Evolutionary conservation across 53 echinoderm and acorn worm species (phyloP), one percentile per base, ranked within the genome.

Genomic region (Zoroaster sp.): DNA sequence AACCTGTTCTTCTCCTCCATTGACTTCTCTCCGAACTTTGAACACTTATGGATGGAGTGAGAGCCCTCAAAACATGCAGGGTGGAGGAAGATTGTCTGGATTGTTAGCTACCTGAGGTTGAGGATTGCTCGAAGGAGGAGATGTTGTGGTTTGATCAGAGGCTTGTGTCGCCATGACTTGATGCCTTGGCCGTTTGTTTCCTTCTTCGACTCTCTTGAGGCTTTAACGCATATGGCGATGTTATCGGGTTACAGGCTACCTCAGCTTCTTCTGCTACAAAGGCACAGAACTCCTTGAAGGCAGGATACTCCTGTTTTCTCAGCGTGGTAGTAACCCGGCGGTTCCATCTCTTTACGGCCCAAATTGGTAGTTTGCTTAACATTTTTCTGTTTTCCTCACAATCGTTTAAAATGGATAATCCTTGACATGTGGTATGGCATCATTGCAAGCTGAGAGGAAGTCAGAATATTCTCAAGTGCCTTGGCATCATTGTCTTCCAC

Each of bases 311-410:
- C 2, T 66, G 70, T 1, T 53, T 74, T 38, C 91, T 88, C 32
- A 91, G 44, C 0, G 66, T 53, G 23, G 71, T 80, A 4, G 94
- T 71, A 33, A 92, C 94, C 0, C 78, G n/a, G 18, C 91, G 66
- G 70, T 91, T 92, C 89, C 91, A 91, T n/a, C 94, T 77, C 30
- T 40, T 55, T 13, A 49, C 59, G 0, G 42, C 72, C 94, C 91
- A 91, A 15, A 85, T 91, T 23, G 91, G 89, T 14, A 91, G 87
- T 49, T 94, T 94, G 4, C 1, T 69, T 0, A 72, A 38, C 15
- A 94, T 76, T 35, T 74, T 88, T 55, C 86, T 73, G 66, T 94
- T 94, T 43, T 94, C 94, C n/a, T 75, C 47, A 72, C 91, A 94
- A 71, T 91, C 91, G 21, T 94, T 85, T 14, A 91, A 53, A 5